Evolutionary conservation across 2,888 invertebrate species (phyloP), one percentile per base, ranked within the genome.

Genomic region (Campoplex capitator): DNA sequence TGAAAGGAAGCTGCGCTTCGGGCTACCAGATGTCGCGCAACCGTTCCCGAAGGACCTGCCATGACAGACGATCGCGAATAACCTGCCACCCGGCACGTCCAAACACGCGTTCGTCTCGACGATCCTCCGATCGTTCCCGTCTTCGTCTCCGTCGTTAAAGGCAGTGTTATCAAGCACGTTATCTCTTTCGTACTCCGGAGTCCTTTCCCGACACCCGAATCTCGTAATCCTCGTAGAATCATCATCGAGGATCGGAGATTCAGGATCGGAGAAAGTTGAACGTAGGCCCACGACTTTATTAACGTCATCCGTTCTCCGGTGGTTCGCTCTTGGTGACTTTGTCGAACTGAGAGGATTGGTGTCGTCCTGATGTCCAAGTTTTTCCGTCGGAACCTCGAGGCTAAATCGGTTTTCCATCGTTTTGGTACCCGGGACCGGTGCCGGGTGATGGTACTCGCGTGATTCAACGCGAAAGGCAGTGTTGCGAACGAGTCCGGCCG

Each of bases 401-500:
- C 23, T 28, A 62, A 23, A 16, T 68, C 73, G 76, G 68, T 78
- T 51, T 70, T 79, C 68, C 78, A 74, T 65, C 95, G 95, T 94
- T 95, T 95, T 95, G 94, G 95, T 93, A 95, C 95, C 95, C 95
- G 94, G 95, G 89, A 94, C 91, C 95, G 83, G 87, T 81, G 81
- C 75, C 86, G 89, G 88, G 82, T 86, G 82, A 77, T 85, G 85
- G 86, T 75, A 86, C 68, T 88, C 85, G 83, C 80, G 88, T 84
- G 89, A 75, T 86, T 70, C 62, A 85, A 84, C 83, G 83, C 85
- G 84, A 73, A 88, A 87, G 89, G 88, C 87, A 89, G 88, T 89
- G 87, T 86, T 87, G 84, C 83, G 77, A 84, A 70, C 78, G 83
- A 84, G 51, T 81, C 77, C 77, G 51, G 51, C 58, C 42, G 77